Conservation (phyloP, 1,140 invertebrate species). For the Agrypnia vestita region DNA sequence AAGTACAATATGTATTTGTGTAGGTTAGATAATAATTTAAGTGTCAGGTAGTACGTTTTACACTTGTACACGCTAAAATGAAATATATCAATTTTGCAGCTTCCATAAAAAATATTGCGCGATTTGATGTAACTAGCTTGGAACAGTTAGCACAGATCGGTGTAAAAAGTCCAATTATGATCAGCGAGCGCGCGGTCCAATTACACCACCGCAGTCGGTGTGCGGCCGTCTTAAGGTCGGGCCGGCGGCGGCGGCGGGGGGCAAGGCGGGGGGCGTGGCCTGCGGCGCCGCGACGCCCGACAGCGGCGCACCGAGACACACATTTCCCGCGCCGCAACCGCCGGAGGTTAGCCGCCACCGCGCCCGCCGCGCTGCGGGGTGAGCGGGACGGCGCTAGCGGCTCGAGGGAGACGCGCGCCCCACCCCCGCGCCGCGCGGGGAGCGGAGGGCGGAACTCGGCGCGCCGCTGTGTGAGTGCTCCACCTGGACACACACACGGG, state of each 20-base stretch:
- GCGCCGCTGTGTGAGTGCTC: constrained; percentile 8
- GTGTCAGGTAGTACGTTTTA: too few species aligned
- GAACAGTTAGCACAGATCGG: too few species aligned
- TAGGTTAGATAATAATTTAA: too few species aligned
- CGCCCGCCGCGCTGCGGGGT: constrained; percentile 46
- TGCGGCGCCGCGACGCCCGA: constrained; percentile 48
- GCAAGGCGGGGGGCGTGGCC: constrained; percentile 46
- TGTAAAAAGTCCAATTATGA: too few species aligned
- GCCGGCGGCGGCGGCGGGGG: constrained; percentile 11
- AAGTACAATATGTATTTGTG: too few species aligned
- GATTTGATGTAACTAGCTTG: too few species aligned
- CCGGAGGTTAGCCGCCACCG: constrained; percentile 61
- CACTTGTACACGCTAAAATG: too few species aligned
- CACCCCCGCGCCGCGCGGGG: constrained; percentile 26
- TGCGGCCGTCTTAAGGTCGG: constrained; percentile 45
- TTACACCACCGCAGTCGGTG: constrained; percentile 45
- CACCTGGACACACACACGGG: neutral
- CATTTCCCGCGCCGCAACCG: constrained; percentile 60
- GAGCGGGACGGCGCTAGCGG: constrained; percentile 32
- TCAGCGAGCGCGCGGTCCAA: constrained; percentile 24
- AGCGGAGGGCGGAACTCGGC: constrained; percentile 17
- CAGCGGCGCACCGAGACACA: constrained; percentile 61
- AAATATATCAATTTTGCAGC: too few species aligned
- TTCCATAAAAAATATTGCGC: too few species aligned
- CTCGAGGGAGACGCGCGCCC: neutral